A percentile compares a stretch with the other conserved stretches of the same genome.
These are phyloP conservation scores for Gnathonemus longibarbis DNA, from an alignment of 2,113 vertebrate genomes.

Conservation along the genomic window DNA sequence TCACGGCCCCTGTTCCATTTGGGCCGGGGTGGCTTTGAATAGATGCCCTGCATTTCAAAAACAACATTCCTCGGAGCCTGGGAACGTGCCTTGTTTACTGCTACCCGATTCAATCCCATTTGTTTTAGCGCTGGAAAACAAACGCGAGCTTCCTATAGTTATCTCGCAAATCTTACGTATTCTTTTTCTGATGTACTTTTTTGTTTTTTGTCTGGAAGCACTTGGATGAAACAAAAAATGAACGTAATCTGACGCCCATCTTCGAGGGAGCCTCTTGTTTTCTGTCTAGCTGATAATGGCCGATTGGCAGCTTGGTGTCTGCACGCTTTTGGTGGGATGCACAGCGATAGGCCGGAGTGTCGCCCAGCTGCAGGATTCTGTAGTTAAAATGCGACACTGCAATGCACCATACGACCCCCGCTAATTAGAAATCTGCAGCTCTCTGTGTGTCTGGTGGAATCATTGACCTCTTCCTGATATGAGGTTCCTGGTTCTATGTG, in stretches of 20 bases:
- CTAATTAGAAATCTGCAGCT: neutral
- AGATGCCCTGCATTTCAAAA: constrained; percentile 16
- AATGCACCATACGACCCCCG: neutral
- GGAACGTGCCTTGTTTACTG: constrained; percentile 24
- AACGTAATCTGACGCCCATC: neutral
- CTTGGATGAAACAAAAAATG: constrained; percentile 3
- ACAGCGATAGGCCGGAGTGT: neutral
- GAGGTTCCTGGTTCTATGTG: neutral
- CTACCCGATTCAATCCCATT: constrained; percentile 25
- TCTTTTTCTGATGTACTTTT: constrained; percentile 25
- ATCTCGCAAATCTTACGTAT: constrained; percentile 33
- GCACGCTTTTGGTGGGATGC: neutral
- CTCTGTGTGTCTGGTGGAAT: neutral
- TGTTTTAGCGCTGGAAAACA: constrained; percentile 34
- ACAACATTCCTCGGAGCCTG: constrained; percentile 17
- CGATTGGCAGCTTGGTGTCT: constrained; percentile 25
- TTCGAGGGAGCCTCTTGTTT: neutral
- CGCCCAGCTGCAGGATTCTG: neutral
- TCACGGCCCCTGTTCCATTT: neutral
- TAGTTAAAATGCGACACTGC: neutral
- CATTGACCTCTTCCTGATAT: neutral
- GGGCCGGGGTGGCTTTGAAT: neutral
- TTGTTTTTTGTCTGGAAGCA: constrained; percentile 9
- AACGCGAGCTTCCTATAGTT: constrained; percentile 34
- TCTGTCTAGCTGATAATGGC: constrained; percentile 28